These are phyloP conservation scores for Geotrupes spiniger DNA, from an alignment of 2,888 invertebrate genomes.

Conservation along the genomic window DNA sequence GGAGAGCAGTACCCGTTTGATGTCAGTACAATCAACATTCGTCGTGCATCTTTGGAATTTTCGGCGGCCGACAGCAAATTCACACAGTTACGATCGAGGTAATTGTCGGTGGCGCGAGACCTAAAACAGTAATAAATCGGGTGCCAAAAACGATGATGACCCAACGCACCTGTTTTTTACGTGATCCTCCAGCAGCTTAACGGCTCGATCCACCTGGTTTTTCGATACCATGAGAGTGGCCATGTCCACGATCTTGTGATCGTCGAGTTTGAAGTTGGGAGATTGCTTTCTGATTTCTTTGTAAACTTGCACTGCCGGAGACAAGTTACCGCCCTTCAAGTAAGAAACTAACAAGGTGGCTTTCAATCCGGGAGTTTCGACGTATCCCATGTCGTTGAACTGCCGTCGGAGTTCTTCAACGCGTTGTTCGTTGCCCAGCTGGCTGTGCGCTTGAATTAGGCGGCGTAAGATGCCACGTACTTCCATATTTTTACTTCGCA, in stretches of 20 bases:
- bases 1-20: constrained; percentile 56
- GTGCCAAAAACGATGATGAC: too few species aligned
- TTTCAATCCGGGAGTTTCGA: constrained; percentile 64
- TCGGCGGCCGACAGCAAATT: constrained; percentile 58
- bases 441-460: constrained; percentile 59
- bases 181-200: constrained; percentile 54
- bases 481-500: constrained; percentile 66
- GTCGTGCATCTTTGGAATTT: constrained; percentile 46
- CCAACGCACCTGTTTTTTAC: constrained; percentile 48
- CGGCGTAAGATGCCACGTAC: constrained; percentile 63
- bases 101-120: too few species aligned
- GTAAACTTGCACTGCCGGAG: constrained; percentile 55
- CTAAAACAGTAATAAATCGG: too few species aligned
- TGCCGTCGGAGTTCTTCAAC: constrained; percentile 56
- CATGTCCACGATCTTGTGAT: constrained; percentile 64
- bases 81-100: constrained; percentile 58
- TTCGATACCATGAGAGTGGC: constrained; percentile 58
- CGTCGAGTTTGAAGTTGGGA: constrained; percentile 61
- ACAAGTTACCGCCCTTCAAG: constrained; percentile 56
- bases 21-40: constrained; percentile 55
- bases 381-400: constrained; percentile 50
- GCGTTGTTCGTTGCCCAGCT: constrained; percentile 55
- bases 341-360: constrained; percentile 62
- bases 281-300: constrained; percentile 54
- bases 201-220: constrained; percentile 50